Evolutionary conservation across 2,888 invertebrate genomes (phyloP).

Genomic region (Cryptocephalus moraei): DNA sequence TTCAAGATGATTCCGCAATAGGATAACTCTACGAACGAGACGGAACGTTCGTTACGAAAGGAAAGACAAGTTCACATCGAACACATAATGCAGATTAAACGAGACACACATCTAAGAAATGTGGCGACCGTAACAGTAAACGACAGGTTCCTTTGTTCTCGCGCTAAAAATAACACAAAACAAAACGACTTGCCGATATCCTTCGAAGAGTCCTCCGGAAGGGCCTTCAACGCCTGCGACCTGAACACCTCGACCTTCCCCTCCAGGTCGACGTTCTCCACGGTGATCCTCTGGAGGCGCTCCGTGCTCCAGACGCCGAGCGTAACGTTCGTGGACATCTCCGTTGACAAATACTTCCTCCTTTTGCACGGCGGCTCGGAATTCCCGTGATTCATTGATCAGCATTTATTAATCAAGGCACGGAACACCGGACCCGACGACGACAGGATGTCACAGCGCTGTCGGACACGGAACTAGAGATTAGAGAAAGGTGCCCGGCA

Average conservation of each 20-base stretch:
- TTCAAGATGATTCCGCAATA: constrained; percentile 63
- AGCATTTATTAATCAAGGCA: too few relatives aligned
- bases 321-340: neutral
- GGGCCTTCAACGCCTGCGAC: constrained; percentile 14
- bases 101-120: neutral
- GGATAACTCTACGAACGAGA: constrained; percentile 45
- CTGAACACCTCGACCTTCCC: constrained; percentile 50
- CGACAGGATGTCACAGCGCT: too few relatives aligned
- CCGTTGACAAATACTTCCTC: neutral
- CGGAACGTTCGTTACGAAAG: too few relatives aligned
- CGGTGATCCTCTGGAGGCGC: constrained; percentile 38
- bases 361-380: too few relatives aligned
- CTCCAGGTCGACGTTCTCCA: constrained; percentile 52
- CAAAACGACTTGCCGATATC: constrained; percentile 3
- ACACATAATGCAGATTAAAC: neutral
- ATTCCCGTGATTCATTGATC: too few relatives aligned
- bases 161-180: neutral
- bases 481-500: too few relatives aligned
- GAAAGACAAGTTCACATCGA: too few relatives aligned
- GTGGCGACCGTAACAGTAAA: neutral
- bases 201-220: constrained; percentile 4
- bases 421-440: too few relatives aligned
- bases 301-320: neutral
- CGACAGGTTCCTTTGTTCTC: constrained; percentile 2
- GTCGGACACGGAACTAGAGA: too few relatives aligned